Conservation (phyloP, 1,140 invertebrate species). For the Zaprionus africanus region DNA sequence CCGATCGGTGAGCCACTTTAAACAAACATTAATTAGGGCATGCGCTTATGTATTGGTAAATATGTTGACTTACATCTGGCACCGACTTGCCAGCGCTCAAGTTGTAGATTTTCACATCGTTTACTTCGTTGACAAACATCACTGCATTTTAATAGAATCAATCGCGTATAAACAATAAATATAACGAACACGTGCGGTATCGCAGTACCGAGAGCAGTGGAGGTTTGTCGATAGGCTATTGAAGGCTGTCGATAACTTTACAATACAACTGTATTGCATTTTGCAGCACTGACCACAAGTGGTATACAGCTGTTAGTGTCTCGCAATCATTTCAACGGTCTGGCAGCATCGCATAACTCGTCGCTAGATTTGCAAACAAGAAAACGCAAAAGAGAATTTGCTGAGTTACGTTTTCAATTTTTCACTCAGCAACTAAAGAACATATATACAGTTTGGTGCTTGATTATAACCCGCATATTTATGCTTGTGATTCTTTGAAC, state of each 20-base stretch:
- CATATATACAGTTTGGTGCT: constrained; percentile 13
- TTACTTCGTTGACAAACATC: constrained; percentile 93
- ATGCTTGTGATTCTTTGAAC: constrained; percentile 12
- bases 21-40: neutral
- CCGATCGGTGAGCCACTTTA: constrained; percentile 95
- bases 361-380: constrained; percentile 46
- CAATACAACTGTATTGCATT: neutral
- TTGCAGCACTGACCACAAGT: constrained; percentile 17
- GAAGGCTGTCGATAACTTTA: neutral
- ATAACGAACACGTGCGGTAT: constrained; percentile 57
- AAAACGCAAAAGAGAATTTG: constrained; percentile 51
- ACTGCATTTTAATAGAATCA: constrained; percentile 46
- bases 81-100: constrained; percentile 97
- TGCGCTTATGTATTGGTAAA: constrained; percentile 70
- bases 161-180: constrained; percentile 63
- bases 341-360: constrained; percentile 41
- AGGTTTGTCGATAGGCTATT: neutral
- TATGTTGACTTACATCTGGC: constrained; percentile 92
- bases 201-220: constrained; percentile 4
- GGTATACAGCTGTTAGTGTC: constrained; percentile 35
- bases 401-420: constrained; percentile 19
- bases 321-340: neutral
- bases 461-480: constrained; percentile 20
- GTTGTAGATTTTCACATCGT: constrained; percentile 99
- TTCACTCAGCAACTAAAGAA: neutral